Conservation (phyloP, 2,888 invertebrate genomes). For the Chaetogeoica ovagalla region DNA sequence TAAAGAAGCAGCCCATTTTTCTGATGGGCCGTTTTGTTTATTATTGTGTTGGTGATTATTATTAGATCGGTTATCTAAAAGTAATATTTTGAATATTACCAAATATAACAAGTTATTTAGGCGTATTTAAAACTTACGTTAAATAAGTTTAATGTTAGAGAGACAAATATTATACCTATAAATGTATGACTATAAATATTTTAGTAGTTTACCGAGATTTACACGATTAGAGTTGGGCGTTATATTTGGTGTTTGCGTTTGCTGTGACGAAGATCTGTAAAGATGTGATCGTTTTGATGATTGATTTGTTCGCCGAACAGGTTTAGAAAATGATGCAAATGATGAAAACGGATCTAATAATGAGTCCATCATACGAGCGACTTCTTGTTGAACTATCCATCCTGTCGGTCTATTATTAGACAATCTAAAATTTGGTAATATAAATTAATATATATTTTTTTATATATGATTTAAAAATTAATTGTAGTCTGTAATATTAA, state of each 20-base stretch:
- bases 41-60: conserved; percentile 22
- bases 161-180: not conserved
- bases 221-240: conserved; percentile 11
- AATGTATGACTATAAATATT: not conserved
- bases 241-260: conserved; percentile 43
- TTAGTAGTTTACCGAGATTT: conserved; percentile 34
- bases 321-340: conserved; percentile 60
- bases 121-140: not conserved
- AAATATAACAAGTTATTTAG: not conserved
- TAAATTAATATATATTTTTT: too few species aligned
- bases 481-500: not conserved
- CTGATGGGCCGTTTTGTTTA: conserved; percentile 58
- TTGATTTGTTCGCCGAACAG: conserved; percentile 36
- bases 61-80: conserved; percentile 29
- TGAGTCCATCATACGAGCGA: conserved; percentile 76
- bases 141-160: not conserved
- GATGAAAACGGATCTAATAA: conserved; percentile 70
- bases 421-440: conserved; percentile 23
- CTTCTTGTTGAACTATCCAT: conserved; percentile 63
- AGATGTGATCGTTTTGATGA: conserved; percentile 66
- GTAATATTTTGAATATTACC: not conserved
- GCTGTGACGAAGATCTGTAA: conserved; percentile 61
- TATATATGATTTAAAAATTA: not conserved
- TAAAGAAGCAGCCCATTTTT: conserved; percentile 72
- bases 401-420: conserved; percentile 46